Evolutionary conservation across 2,888 invertebrate species (phyloP).

Genomic region (Pristionchus mayeri): DNA sequence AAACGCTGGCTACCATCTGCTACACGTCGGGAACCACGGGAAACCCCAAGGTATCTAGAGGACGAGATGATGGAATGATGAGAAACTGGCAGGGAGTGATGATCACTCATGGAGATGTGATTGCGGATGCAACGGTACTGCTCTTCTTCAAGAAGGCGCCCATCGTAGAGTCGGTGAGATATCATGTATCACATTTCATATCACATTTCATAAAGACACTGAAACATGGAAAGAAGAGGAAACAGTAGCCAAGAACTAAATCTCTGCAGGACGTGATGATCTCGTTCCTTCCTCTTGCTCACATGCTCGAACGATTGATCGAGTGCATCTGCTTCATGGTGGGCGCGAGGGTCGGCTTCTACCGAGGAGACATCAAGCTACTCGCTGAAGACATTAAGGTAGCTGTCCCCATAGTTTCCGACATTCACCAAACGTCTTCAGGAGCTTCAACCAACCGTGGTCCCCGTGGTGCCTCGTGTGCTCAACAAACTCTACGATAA

Average conservation of each 20-base stretch:
- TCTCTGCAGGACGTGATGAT: conserved; percentile 78
- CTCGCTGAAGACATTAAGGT: conserved; percentile 86
- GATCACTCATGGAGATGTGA: conserved; percentile 90
- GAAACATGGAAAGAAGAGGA: neutral
- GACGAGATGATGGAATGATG: too few species aligned
- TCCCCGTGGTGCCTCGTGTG: conserved; percentile 94
- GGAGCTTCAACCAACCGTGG: conserved; percentile 88
- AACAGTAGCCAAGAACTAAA: too few species aligned
- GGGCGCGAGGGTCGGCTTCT: conserved; percentile 74
- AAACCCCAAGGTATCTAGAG: conserved; percentile 57
- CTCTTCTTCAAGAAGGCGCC: conserved; percentile 70
- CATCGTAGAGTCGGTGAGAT: conserved; percentile 53
- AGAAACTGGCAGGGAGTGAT: conserved; percentile 90
- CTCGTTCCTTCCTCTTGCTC: conserved; percentile 95
- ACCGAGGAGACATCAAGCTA: conserved; percentile 88
- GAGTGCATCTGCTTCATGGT: conserved; percentile 71
- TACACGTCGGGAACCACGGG: too few species aligned
- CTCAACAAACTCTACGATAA: conserved; percentile 95
- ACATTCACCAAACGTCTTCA: neutral
- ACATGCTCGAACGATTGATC: conserved; percentile 89
- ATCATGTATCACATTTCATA: neutral
- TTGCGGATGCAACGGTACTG: conserved; percentile 70
- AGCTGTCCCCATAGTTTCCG: conserved; percentile 87
- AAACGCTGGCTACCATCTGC: conserved; percentile 93
- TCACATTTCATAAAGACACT: neutral